Conservation (phyloP, 2,888 invertebrate genomes). For the Buathra laborator region DNA sequence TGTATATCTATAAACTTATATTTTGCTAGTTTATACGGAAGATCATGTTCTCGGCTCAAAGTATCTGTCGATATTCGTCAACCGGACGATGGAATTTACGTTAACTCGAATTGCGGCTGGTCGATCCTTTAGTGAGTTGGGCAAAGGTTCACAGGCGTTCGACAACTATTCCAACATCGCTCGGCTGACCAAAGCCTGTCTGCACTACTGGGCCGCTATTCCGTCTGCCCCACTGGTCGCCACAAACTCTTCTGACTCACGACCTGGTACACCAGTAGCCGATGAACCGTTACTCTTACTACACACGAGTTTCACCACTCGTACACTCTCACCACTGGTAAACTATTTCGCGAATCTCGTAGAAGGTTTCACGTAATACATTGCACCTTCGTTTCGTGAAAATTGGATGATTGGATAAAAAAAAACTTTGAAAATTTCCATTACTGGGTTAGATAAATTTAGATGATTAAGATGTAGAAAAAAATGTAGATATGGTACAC, state of each 20-base stretch:
- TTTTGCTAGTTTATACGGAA: not conserved
- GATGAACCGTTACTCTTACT: conserved; percentile 11
- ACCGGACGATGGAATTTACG: conserved; percentile 43
- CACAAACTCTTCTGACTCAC: not conserved
- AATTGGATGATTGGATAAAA: not conserved
- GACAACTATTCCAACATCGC: conserved; percentile 34
- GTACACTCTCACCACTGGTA: not conserved
- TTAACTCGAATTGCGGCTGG: conserved; percentile 32
- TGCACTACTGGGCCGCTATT: conserved; percentile 1
- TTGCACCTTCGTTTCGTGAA: not conserved
- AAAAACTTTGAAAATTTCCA: not conserved
- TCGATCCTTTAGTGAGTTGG: conserved; percentile 4
- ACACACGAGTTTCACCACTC: not conserved
- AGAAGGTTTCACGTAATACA: not conserved
- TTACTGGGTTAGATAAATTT: not conserved
- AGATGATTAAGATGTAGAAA: not conserved
- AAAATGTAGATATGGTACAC: not conserved
- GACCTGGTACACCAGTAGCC: not conserved
- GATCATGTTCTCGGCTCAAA: conserved; percentile 14
- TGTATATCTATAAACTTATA: not conserved
- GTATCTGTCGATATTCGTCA: conserved; percentile 23
- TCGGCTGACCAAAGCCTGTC: conserved; percentile 32
- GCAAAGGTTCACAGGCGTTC: conserved; percentile 1
- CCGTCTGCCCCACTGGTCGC: not conserved
- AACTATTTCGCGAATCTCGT: not conserved